Evolutionary conservation across 2,113 vertebrate species (phyloP), one percentile per base, ranked within the genome.

Genomic region (Scartelaos histophorus): DNA sequence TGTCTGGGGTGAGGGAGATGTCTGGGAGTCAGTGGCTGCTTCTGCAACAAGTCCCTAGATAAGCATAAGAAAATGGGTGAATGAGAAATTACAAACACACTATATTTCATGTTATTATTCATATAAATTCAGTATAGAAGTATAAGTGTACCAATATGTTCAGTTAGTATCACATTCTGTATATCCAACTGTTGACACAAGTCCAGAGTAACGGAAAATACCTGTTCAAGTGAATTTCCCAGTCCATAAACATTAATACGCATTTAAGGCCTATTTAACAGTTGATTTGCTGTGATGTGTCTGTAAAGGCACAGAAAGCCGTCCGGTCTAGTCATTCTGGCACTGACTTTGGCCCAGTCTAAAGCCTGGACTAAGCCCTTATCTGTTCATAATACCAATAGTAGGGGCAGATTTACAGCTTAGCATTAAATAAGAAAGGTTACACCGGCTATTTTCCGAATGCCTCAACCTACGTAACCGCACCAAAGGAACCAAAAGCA

Each of bases 361-460:
- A 80, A 83, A 73, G 75, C 65, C 78, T 88, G 73, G 77, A 85
- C 72, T 85, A 82, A 85, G 76, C 85, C 78, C 87, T 90, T 89
- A 91, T 92, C 87, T 88, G 85, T 78, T 89, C 83, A 84, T 87
- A 86, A 70, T 71, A 82, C 71, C 75, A 84, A 84, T 73, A 81
- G 68, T 75, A 61, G 56, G 73, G 87, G 87, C 84, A 93, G 89
- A 89, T 92, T 93, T 92, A 93, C 87, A 78, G 87, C 78, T 83
- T 69, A 73, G 71, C 75, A 74, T 80, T 60, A 81, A 92, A 93
- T 73, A 60, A 69, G 84, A 92, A 85, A 90, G 84, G 83, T 81
- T 87, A 77, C 75, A 83, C 75, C 66, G 72, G 85, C 87, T 84
- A 88, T 87, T 90, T 86, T 87, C 80, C 21, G 82, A 82, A 82